Percentiles rank a stretch among this genome's conserved stretches.
Conservation (phyloP, 2,888 invertebrate genomes). For the Pardosa pseudoannulata region DNA sequence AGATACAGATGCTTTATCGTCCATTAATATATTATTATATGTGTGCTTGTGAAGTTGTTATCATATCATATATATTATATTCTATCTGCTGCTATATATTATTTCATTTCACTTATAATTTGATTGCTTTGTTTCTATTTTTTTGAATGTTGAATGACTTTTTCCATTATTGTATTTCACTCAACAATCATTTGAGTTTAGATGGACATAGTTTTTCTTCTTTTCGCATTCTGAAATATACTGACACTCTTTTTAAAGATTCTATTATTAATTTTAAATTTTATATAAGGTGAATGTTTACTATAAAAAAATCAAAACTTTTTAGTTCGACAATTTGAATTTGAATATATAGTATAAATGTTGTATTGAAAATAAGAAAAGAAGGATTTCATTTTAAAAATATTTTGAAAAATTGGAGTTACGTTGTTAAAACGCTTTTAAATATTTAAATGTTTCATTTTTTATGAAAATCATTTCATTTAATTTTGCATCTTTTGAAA, state of each 20-base stretch:
- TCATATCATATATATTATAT: conserved; percentile 59
- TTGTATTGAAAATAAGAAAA: no score
- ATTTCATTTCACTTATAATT: conserved; percentile 49
- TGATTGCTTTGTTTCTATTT: neutral
- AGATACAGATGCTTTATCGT: conserved; percentile 60
- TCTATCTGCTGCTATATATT: conserved; percentile 47
- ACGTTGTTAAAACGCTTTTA: no score
- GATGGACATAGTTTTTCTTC: neutral
- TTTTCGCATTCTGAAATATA: neutral
- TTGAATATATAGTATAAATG: no score
- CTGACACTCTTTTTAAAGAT: neutral
- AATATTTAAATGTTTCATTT: no score
- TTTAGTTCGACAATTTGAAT: no score
- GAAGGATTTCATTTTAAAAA: no score
- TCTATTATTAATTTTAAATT: no score
- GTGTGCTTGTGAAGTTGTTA: conserved; percentile 58
- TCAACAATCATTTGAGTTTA: neutral
- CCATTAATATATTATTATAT: conserved; percentile 65
- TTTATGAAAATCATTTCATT: no score
- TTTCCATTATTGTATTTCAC: neutral
- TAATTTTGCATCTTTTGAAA: no score
- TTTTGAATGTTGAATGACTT: neutral
- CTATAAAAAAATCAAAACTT: no score
- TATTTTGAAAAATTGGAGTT: no score
- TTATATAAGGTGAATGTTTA: no score